Evolutionary conservation across 2,113 vertebrate species (phyloP).

Genomic region (Psittacula cyanocephala): DNA sequence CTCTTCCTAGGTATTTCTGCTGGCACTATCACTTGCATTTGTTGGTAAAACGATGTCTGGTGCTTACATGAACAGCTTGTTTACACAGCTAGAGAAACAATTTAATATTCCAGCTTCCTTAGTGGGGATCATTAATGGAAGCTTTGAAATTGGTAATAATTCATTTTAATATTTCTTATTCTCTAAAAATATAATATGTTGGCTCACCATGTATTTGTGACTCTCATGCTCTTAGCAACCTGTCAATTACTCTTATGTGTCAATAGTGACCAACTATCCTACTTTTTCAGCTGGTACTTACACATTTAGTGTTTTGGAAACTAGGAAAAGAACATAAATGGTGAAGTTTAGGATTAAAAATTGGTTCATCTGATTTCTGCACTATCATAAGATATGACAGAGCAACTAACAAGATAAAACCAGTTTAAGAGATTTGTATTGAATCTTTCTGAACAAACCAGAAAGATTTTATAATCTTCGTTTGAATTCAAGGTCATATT

Average conservation of each 20-base stretch:
- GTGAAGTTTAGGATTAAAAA: not conserved
- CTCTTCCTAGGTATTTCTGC: conserved; percentile 75
- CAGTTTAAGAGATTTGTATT: not conserved
- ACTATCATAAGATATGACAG: not conserved
- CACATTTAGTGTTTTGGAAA: not conserved
- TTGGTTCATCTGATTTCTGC: not conserved
- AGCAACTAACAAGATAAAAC: not conserved
- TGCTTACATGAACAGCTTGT: conserved; percentile 80
- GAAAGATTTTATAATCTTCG: not conserved
- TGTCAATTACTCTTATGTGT: not conserved
- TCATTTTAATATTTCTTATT: not conserved
- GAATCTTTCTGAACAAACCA: not conserved
- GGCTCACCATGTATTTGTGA: not conserved
- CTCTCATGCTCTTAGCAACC: not conserved
- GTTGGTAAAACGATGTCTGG: conserved; percentile 77
- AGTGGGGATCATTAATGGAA: conserved; percentile 80
- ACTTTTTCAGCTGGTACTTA: not conserved
- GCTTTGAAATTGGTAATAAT: conserved; percentile 83
- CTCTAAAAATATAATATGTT: not conserved
- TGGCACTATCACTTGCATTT: conserved; percentile 74
- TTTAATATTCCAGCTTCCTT: conserved; percentile 80
- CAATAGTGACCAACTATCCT: not conserved
- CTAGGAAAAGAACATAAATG: not conserved
- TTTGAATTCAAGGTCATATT: not conserved
- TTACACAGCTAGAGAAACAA: conserved; percentile 82